Evolutionary conservation across 2,888 invertebrate genomes (phyloP), one percentile per base, ranked within the genome.

Genomic region (Cenopis cana): DNA sequence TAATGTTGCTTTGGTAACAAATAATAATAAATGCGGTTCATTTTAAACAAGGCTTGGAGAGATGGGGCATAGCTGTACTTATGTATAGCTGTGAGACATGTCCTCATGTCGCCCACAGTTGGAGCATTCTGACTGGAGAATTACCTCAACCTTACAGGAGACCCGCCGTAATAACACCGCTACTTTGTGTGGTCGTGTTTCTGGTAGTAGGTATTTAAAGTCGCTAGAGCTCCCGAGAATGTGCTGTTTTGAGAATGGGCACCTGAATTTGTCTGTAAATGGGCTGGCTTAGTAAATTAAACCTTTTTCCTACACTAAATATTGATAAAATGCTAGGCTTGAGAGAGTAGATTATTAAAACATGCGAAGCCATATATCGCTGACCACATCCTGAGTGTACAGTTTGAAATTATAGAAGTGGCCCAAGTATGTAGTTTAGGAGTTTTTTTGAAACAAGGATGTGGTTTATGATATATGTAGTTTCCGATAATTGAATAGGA

Each of bases 381-480:
- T 64, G 38, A 82, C 84, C 84, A 79, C 85, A 82, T 84, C 84
- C 84, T 66, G 73, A 65, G 67, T 29, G 14, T 74, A 74, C 77
- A 76, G 72, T 73, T 74, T 76, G 73, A 74, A 60, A 65, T 59
- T 41, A 41, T 55, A 55, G 24, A 65, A 69, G 69, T 65, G 24
- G 61, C 68, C 69, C 59, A 64, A 68, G 64, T 65, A 64, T 62
- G 1, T 24, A 1, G 4, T 3, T 1, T 24, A 24, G 24, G 69
- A 70, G 71, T 24, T 10, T 49, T 61, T 49, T 17, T 12, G 41
- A 46, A 29, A 8, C 52, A 29, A 56, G n/a, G 55, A 55, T 55
- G 29, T 24, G 17, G 18, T 10, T 50, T 18, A 50, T 20, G 24
- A 24, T 14, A 14, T 11, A 24, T 18, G 24, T 54, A 24, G 1